These are phyloP conservation scores for Cosmorhoe ocellata DNA, from an alignment of 2,888 invertebrate species.

Conservation along the genomic window DNA sequence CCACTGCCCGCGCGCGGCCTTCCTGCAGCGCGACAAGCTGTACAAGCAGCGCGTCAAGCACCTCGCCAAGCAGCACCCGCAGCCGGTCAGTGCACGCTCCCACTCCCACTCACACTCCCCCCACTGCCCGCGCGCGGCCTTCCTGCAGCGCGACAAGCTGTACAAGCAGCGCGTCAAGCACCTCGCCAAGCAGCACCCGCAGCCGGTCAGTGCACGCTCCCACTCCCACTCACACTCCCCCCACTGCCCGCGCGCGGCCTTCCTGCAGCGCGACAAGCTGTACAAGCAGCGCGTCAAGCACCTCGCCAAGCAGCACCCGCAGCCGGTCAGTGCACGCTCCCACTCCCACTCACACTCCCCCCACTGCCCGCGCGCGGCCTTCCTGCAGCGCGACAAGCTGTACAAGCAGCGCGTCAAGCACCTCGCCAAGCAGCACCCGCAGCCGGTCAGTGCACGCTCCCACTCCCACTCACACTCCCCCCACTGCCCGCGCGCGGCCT, in stretches of 20 bases:
- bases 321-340: slow-evolving; percentile 53
- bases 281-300: slow-evolving; percentile 76
- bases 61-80: slow-evolving; percentile 68
- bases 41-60: slow-evolving; percentile 76
- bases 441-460: slow-evolving; percentile 53
- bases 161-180: slow-evolving; percentile 76
- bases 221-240: slow-evolving; percentile 13
- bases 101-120: slow-evolving; percentile 8
- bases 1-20: slow-evolving; percentile 61
- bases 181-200: slow-evolving; percentile 68
- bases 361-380: slow-evolving; percentile 61
- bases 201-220: slow-evolving; percentile 53
- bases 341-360: slow-evolving; percentile 13
- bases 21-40: slow-evolving; percentile 73
- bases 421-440: slow-evolving; percentile 68
- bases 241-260: slow-evolving; percentile 61
- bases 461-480: slow-evolving; percentile 13
- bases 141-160: slow-evolving; percentile 73
- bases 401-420: slow-evolving; percentile 76
- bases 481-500: slow-evolving; percentile 61
- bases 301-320: slow-evolving; percentile 68
- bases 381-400: slow-evolving; percentile 73
- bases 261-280: slow-evolving; percentile 73
- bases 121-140: slow-evolving; percentile 61
- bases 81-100: slow-evolving; percentile 51